A percentile compares a stretch with the other conserved stretches of the same genome.
Evolutionary conservation across 2,797 vertebrate genomes (phyloP).

Genomic region (Merluccius polli): DNA sequence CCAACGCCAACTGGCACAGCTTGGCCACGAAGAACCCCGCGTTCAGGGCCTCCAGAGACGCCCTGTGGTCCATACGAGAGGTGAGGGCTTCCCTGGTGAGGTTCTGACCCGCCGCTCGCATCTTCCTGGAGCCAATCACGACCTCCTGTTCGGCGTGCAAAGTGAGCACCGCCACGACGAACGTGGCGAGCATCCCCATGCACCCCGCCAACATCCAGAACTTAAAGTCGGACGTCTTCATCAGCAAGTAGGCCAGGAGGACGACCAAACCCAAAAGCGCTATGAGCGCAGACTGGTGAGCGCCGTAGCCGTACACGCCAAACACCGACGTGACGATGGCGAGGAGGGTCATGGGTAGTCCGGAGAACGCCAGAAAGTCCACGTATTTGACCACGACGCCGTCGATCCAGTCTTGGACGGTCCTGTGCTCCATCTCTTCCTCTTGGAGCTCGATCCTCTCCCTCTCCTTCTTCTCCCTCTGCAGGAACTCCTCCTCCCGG

Average conservation of each 20-base stretch:
- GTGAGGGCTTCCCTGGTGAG: constrained; percentile 28
- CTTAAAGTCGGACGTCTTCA: constrained; percentile 50
- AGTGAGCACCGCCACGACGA: constrained; percentile 57
- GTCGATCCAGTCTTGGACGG: constrained; percentile 57
- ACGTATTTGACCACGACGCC: constrained; percentile 49
- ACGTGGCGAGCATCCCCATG: constrained; percentile 53
- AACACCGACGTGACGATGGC: constrained; percentile 46
- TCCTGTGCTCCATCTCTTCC: constrained; percentile 43
- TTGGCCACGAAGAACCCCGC: constrained; percentile 49
- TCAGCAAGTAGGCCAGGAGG: constrained; percentile 33
- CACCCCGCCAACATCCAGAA: constrained; percentile 64
- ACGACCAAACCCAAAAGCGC: constrained; percentile 44
- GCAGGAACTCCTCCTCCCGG: constrained; percentile 31
- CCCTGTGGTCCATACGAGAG: constrained; percentile 26
- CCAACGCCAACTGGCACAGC: constrained; percentile 51
- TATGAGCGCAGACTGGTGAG: constrained; percentile 45
- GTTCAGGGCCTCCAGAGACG: constrained; percentile 50
- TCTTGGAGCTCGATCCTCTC: constrained; percentile 36
- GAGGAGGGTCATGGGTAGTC: constrained; percentile 56
- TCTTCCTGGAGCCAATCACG: constrained; percentile 27
- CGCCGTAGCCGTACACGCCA: constrained; percentile 55
- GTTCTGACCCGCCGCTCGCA: constrained; percentile 7
- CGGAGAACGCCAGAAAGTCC: constrained; percentile 59
- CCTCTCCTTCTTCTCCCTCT: constrained; percentile 41
- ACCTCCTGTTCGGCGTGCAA: constrained; percentile 50